Evolutionary conservation across 2,888 invertebrate species (phyloP).

Genomic region (Lobophora halterata): DNA sequence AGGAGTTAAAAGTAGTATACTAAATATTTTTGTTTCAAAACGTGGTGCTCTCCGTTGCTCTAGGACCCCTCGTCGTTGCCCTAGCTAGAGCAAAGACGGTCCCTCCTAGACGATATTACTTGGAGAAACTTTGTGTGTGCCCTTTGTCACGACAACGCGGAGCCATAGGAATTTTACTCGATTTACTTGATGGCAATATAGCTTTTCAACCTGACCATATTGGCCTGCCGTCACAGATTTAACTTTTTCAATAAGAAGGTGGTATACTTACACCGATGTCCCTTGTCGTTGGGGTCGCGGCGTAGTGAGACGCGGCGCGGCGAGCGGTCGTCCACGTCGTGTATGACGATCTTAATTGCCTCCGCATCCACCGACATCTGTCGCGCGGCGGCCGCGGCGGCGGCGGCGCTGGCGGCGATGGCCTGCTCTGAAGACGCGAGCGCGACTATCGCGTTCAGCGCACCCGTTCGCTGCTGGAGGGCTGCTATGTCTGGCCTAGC

Average conservation of each 20-base stretch:
- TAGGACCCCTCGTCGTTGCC: too few relatives aligned
- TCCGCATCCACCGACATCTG: constrained; percentile 95
- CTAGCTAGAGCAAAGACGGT: too few relatives aligned
- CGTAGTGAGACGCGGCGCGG: constrained; percentile 88
- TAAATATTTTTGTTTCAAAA: too few relatives aligned
- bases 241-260: too few relatives aligned
- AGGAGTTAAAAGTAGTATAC: too few relatives aligned
- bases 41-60: too few relatives aligned
- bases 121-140: too few relatives aligned
- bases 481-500: constrained; percentile 89
- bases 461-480: constrained; percentile 81
- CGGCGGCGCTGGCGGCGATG: constrained; percentile 61
- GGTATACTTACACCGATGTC: constrained; percentile 91
- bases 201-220: too few relatives aligned
- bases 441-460: constrained; percentile 71
- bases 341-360: constrained; percentile 95
- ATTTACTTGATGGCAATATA: too few relatives aligned
- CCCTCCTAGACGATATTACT: too few relatives aligned
- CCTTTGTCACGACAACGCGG: too few relatives aligned
- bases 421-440: constrained; percentile 58
- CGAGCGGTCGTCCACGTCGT: constrained; percentile 92
- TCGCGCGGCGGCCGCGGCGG: constrained; percentile 83
- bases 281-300: constrained; percentile 90
- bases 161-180: too few relatives aligned
- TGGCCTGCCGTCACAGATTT: background rate